Base-by-base conservation (phyloP, 2,888 invertebrate genomes). In the Neoitamus cyanurus region DNA sequence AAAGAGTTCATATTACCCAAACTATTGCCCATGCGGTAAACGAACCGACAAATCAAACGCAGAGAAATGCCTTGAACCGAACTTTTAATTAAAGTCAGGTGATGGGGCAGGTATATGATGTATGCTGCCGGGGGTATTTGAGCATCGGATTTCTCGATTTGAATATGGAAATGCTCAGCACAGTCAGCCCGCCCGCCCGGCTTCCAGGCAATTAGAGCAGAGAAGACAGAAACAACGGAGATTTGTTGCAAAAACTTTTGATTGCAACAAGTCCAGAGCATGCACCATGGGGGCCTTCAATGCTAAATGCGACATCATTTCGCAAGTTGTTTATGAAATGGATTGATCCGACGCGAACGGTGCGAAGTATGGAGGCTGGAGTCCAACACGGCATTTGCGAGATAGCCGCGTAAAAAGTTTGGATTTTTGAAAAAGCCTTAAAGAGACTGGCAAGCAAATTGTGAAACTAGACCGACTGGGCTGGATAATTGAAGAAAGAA, bases 221-320 rank as follows among this genome's bases (percentile, higher is more conserved):
- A 5, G 48, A 58, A 7, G 20, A 58, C 58, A 15, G 58, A 58
- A 58, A 25, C 58, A 58, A 11, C 58, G 3, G 5, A 31, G 5
- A 31, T 31, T 31, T 31, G 31, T 42, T n/a, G n/a, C n/a, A n/a
- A n/a, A n/a, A n/a, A n/a, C n/a, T 34, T 34, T 58, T 58, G 58
- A 58, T 58, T 58, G 58, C 58, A 58, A 58, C 20, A 58, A 58
- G 58, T 58, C 20, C 20, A 58, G 58, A 20, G 58, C 20, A 58
- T 58, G 58, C 20, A 58, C 25, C 20, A 58, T 58, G 25, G 15
- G 58, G 15, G 25, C 20, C 28, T 75, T 75, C 42, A 28, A 37
- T 75, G 75, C 75, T 42, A 75, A 75, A 75, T 28, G 42, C 75
- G 75, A 75, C 75, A 75, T 42, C 25, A 42, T 75, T 75, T 75